These are phyloP conservation scores for Rhabditoides inermis DNA, from an alignment of 2,888 invertebrate genomes.

Conservation along the genomic window DNA sequence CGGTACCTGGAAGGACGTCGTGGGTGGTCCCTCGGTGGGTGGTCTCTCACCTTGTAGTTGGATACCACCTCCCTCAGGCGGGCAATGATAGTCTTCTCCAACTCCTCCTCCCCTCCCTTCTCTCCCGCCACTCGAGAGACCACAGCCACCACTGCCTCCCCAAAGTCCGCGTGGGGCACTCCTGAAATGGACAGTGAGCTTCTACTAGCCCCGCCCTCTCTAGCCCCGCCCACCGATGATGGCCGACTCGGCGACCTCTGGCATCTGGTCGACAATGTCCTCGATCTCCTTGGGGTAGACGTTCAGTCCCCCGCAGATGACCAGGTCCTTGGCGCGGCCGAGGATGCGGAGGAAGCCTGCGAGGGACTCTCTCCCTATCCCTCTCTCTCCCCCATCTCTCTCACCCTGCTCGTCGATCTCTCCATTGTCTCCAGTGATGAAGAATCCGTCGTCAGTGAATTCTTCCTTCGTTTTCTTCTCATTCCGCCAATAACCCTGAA, in stretches of 20 bases:
- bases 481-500: constrained; percentile 73
- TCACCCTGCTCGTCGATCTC: constrained; percentile 38
- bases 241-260: constrained; percentile 36
- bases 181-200: no score
- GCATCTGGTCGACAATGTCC: constrained; percentile 35
- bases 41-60: constrained; percentile 60
- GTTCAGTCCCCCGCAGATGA: constrained; percentile 50
- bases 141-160: constrained; percentile 66
- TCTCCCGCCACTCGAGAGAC: constrained; percentile 46
- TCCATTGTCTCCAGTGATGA: constrained; percentile 67
- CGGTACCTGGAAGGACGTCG: constrained; percentile 60
- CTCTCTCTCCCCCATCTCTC: no score
- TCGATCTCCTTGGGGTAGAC: constrained; percentile 50
- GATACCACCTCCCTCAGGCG: constrained; percentile 62
- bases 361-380: background rate
- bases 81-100: constrained; percentile 16
- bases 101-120: constrained; percentile 10
- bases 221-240: constrained; percentile 27
- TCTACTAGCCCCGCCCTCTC: background rate
- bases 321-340: constrained; percentile 47
- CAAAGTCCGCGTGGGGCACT: constrained; percentile 70
- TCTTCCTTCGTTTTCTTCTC: constrained; percentile 65
- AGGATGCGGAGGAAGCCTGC: constrained; percentile 36
- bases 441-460: constrained; percentile 76
- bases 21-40: no score